Base-by-base conservation (phyloP, 2,888 invertebrate species). In the Drosophila pseudotakahashii region DNA sequence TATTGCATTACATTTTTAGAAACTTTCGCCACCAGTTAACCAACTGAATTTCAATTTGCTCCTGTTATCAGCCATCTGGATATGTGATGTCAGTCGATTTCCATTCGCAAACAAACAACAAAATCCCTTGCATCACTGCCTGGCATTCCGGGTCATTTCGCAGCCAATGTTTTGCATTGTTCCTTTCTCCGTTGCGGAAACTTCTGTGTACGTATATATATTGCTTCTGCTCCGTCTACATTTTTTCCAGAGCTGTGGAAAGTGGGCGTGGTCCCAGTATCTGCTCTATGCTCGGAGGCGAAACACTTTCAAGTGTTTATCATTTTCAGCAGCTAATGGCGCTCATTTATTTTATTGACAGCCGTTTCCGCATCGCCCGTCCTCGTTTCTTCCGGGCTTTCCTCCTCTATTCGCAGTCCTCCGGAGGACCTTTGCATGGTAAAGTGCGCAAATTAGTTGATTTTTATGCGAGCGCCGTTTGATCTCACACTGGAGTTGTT, bases 301-400 rank as follows among this genome's bases (percentile, higher is more conserved):
- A 67, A 50, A 70, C 73, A 77, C 63, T 70, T 71, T 76, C 67
- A 62, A 76, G 79, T 79, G 75, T 69, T 79, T 73, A 68, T 84
- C 75, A 63, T 71, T 74, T 79, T 66, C 66, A 54, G 77, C 55
- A 57, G 69, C 79, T 68, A 82, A 82, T 88, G 67, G 79, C 64
- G 66, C 73, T 79, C 82, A 82, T 88, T 82, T 82, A 77, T 88
- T 82, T 85, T 74, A 82, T 81, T 88, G 82, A 79, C 88, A 81
- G 88, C 53, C 76, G 53, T 75, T 75, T 63, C 51, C 63, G 54
- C 45, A 41, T 42, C 7, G 54, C 37, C 44, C 58, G 34, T 57
- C n/a, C 23, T 19, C 10, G 14, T 32, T 32, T 13, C 41, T 42
- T 69, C 23, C 23, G 14, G 37, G 6, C 10, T 23, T 23, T 70